Conservation (phyloP, 2,888 invertebrate species). For the Automeris io region DNA sequence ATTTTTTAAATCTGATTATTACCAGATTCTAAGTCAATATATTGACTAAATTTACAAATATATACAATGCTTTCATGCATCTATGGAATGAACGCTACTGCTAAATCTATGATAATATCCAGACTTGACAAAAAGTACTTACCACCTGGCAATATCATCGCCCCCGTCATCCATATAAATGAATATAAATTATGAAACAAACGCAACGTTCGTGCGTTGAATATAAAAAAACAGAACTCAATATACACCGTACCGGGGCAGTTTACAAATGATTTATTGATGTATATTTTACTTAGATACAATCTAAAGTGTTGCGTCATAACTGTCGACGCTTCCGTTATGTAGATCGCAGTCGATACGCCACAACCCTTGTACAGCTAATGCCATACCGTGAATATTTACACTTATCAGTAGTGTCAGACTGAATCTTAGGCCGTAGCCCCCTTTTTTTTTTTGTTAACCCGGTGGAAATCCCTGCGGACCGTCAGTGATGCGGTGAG, state of each 20-base stretch:
- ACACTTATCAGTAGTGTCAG: no score
- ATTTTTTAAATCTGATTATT: no score
- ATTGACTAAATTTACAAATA: no score
- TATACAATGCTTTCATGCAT: no score
- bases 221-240: constrained; percentile 69
- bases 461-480: no score
- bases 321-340: constrained; percentile 67
- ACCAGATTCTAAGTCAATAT: no score
- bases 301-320: constrained; percentile 67
- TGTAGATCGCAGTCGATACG: constrained; percentile 23
- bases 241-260: constrained; percentile 57
- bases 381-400: constrained; percentile 52
- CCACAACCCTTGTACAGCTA: constrained; percentile 4
- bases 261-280: constrained; percentile 69
- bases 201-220: constrained; percentile 59
- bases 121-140: no score
- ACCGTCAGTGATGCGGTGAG: no score
- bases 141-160: constrained; percentile 1
- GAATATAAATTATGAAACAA: constrained; percentile 68
- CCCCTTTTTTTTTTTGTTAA: no score
- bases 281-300: constrained; percentile 70
- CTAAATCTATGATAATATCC: no score
- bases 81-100: no score
- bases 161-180: constrained; percentile 39
- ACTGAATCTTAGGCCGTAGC: no score